Evolutionary conservation across 2,113 vertebrate species (phyloP), one percentile per base, ranked within the genome.

Genomic region (Pelmatolapia mariae): DNA sequence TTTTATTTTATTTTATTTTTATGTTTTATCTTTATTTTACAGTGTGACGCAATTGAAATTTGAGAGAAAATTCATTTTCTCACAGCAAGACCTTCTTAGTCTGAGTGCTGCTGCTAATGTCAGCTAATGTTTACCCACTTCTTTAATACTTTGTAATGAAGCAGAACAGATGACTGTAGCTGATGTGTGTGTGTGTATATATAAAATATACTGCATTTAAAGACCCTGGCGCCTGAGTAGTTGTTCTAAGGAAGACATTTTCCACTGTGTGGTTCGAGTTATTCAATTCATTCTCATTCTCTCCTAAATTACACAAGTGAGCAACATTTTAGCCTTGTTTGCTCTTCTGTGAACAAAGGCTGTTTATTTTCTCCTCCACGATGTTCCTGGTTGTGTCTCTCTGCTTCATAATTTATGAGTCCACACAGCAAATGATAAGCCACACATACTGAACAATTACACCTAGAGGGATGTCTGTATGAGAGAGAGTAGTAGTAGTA

Each of bases 331-430:
- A 71, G 84, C 83, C 57, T 71, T 2, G 66, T 87, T 84, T 6
- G 24, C 90, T 85, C 50, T 88, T 90, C 81, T 36, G 24, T 56
- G 57, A 89, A 86, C 84, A 81, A 79, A 80, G 36, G 47, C 76
- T 89, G 79, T 92, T 89, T 83, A 82, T 87, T 91, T 89, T 59
- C 82, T 78, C 45, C 83, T 89, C 89, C 91, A 91, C 50, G 31
- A 83, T 85, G 13, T 76, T 81, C 33, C 43, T 81, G 53, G 43
- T 63, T 83, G 87, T 83, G 36, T 85, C 10, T 83, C 53, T 85
- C 40, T 83, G 81, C 73, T 89, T 84, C 71, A 87, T 92, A 92
- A 94, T 92, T 85, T 91, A 93, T 88, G 85, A 53, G 11, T 52
- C 36, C n/a, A 81, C 82, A 81, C 81, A 81, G 47, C 10, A 78